These are phyloP conservation scores for Tillus elongatus DNA, from an alignment of 2,888 invertebrate species.

Conservation along the genomic window DNA sequence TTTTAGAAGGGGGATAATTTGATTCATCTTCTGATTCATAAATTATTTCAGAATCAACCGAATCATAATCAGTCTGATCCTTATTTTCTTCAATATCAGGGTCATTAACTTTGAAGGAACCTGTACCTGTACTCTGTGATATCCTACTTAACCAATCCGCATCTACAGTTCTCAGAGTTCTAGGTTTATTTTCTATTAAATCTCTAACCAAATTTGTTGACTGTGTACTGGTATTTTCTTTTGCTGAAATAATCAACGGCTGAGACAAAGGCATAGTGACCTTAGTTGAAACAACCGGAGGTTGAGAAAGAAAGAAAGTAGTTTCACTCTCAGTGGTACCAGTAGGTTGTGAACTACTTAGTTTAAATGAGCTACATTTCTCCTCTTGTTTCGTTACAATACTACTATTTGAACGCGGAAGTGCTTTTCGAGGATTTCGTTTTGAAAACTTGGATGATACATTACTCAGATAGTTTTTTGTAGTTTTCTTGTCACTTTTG, in stretches of 20 bases:
- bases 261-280: neutral
- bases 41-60: slow-evolving; percentile 24
- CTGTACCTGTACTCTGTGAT: slow-evolving; percentile 25
- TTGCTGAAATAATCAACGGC: slow-evolving; percentile 10
- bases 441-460: slow-evolving; percentile 58
- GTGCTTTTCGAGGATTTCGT: slow-evolving; percentile 66
- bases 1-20: neutral
- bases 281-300: neutral
- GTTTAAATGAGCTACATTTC: no score
- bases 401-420: no score
- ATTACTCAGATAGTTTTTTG: no score
- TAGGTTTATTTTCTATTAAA: slow-evolving; percentile 28
- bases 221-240: slow-evolving; percentile 20
- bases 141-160: slow-evolving; percentile 52
- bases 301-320: slow-evolving; percentile 18
- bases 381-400: no score
- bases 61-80: neutral
- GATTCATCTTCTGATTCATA: slow-evolving; percentile 57
- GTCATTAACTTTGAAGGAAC: neutral
- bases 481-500: no score
- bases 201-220: slow-evolving; percentile 32
- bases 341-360: no score
- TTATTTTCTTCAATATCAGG: slow-evolving; percentile 4
- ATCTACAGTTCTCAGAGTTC: slow-evolving; percentile 41
- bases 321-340: no score